These are phyloP conservation scores for Podocnemis expansa DNA, from an alignment of 2,113 vertebrate species.

Conservation along the genomic window DNA sequence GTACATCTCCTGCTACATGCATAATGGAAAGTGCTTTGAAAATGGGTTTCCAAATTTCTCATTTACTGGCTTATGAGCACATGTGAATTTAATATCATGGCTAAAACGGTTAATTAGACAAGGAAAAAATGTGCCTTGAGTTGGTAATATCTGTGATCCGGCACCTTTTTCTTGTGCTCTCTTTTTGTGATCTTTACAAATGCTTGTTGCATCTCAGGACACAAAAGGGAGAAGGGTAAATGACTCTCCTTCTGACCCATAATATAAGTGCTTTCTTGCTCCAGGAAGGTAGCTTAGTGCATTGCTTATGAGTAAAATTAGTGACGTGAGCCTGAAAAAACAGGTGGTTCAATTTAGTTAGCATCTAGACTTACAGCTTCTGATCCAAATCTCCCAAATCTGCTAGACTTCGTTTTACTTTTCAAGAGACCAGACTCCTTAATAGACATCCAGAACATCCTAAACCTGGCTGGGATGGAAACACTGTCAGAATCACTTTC, in stretches of 20 bases:
- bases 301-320: neutral
- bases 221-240: neutral
- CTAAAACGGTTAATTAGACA: slow-evolving; percentile 31
- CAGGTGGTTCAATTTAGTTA: neutral
- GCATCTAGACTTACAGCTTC: neutral
- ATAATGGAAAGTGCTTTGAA: slow-evolving; percentile 29
- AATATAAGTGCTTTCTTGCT: neutral
- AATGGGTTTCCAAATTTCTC: slow-evolving; percentile 31
- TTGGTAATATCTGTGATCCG: neutral
- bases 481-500: neutral
- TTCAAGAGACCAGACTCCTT: neutral
- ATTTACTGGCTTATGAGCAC: slow-evolving; percentile 12
- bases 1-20: neutral
- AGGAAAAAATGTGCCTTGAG: neutral
- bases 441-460: neutral
- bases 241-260: neutral
- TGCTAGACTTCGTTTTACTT: neutral
- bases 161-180: neutral
- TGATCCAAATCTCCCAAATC: neutral
- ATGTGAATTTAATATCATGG: neutral
- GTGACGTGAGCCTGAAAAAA: neutral
- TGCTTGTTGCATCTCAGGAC: neutral
- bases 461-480: neutral
- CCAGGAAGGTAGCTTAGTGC: neutral
- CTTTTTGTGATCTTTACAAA: neutral